Percentiles rank a stretch among this genome's conserved stretches.
phyloP scores from a whole-genome alignment of 2,888 invertebrate species.

The Gisinianus flammeolus region DNA sequence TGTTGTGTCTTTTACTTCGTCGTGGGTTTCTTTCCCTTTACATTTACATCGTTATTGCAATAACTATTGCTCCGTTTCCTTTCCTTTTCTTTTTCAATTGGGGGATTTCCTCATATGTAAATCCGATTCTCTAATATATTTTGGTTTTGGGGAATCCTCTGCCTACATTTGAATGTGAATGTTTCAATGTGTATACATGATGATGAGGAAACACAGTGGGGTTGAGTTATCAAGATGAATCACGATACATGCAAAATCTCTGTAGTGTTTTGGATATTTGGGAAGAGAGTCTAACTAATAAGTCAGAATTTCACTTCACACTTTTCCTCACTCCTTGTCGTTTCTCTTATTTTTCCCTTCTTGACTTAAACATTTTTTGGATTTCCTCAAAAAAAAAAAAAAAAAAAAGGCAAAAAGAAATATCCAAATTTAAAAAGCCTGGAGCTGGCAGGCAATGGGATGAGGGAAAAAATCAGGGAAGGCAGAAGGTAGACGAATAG shows the following conservation, averaged over 20 bases:
- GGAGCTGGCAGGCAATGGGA: too few species aligned
- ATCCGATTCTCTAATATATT: neutral
- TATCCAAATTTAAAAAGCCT: too few species aligned
- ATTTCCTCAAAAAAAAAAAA: neutral
- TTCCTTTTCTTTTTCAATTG: neutral
- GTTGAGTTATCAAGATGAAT: constrained; percentile 13
- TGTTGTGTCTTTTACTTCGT: too few species aligned
- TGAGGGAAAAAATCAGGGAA: neutral
- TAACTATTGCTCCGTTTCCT: neutral
- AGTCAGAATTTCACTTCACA: constrained; percentile 4
- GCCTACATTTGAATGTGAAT: neutral
- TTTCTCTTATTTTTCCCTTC: neutral
- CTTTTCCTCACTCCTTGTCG: neutral
- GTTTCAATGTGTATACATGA: neutral
- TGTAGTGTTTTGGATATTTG: neutral
- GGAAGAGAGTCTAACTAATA: neutral
- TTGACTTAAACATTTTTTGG: neutral
- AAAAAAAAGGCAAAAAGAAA: too few species aligned
- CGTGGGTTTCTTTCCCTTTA: too few species aligned
- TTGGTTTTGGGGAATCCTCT: neutral
- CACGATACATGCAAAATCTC: too few species aligned
- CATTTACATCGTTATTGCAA: too few species aligned
- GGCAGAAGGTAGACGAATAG: neutral
- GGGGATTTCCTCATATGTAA: neutral
- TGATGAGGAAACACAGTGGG: neutral